Base-by-base conservation (phyloP, 2,888 invertebrate genomes). In the Athalia rosae region DNA sequence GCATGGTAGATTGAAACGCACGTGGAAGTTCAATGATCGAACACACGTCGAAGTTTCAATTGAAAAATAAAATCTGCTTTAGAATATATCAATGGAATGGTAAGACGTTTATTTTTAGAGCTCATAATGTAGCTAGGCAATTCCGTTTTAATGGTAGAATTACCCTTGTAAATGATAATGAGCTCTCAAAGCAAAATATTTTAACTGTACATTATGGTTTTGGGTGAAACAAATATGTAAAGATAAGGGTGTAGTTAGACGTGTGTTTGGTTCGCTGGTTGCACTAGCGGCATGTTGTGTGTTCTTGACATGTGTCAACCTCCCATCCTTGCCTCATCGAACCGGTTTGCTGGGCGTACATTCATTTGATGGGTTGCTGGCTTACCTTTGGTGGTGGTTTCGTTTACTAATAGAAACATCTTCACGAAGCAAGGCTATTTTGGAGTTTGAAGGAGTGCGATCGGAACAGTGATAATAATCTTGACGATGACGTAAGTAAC, bases 361-460 rank as follows among this genome's bases (percentile, higher is more conserved):
- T 28, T 28, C 28, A 83, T 83, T 15, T 61, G 61, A 77, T 83
- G 84, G 83, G 85, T 85, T 83, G 84, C 83, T 85, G 86, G 86
- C 56, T 63, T 43, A 13, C 84, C 79, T 85, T 81, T 84, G 85
- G 86, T 85, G 87, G 84, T 85, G 77, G 61, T 90, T 87, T 62
- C 87, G 83, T 87, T 87, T 86, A 88, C 88, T 87, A 89, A 89
- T 91, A 92, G 92, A 92, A 92, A 92, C 92, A 92, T 90, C 92
- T 92, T 91, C 92, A 92, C 91, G 92, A 92, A 87, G 92, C 92
- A 87, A 91, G 91, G 90, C 91, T 92, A 82, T 92, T 91, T 90
- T 92, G 92, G 92, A 92, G 91, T 87, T 83, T 87, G 82, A 89
- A 88, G 88, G 88, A 88, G 84, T 86, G 84, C 84, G 85, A 87